These are phyloP conservation scores for Heliornis fulica DNA, from an alignment of 2,113 vertebrate genomes.

Conservation along the genomic window DNA sequence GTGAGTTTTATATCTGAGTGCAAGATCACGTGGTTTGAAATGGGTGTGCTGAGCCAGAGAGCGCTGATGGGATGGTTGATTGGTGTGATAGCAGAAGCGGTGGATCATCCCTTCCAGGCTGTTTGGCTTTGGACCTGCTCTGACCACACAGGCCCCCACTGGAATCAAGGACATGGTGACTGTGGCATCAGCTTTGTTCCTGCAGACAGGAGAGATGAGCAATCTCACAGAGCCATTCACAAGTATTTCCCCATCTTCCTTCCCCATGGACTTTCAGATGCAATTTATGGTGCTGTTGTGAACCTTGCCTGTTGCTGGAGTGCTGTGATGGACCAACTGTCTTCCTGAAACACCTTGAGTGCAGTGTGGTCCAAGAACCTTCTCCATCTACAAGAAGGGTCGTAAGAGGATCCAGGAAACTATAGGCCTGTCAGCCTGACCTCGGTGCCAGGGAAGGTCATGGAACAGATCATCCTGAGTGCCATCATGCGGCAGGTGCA, in stretches of 20 bases:
- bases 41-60: not conserved
- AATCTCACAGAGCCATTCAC: not conserved
- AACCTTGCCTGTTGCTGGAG: not conserved
- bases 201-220: not conserved
- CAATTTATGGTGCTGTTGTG: not conserved
- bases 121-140: not conserved
- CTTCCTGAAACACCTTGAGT: not conserved
- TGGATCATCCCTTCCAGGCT: not conserved
- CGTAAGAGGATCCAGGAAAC: too few species aligned
- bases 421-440: too few species aligned
- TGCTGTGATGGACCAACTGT: not conserved
- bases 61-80: not conserved
- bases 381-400: too few species aligned
- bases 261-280: rapidly evolving
- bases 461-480: too few species aligned
- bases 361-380: rapidly evolving
- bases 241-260: not conserved
- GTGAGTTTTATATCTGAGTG: rapidly evolving
- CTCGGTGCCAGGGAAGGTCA: too few species aligned
- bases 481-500: too few species aligned
- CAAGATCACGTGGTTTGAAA: not conserved
- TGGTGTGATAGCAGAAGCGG: not conserved
- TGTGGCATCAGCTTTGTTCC: not conserved
- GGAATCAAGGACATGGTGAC: not conserved
- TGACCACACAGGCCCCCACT: too few species aligned